Percentiles rank a stretch among this genome's conserved stretches.
Conservation (phyloP, 2,113 vertebrate genomes). For the Grantiella picta region DNA sequence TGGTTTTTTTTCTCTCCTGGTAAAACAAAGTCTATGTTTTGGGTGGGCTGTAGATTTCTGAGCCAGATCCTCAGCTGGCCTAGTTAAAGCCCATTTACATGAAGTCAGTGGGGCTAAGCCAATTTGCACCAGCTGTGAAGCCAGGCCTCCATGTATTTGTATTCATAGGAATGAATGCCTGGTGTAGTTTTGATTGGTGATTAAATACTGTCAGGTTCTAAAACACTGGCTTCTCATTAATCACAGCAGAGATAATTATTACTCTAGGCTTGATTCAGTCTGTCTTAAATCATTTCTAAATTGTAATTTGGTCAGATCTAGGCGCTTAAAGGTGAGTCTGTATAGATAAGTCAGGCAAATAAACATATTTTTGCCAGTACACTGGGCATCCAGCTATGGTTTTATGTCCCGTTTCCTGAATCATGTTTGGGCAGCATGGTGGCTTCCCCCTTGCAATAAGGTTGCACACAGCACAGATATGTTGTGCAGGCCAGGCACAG, state of each 20-base stretch:
- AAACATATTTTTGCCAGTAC: neutral
- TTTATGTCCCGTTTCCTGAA: neutral
- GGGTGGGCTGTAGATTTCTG: neutral
- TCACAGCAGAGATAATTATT: conserved; percentile 13
- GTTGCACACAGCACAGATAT: neutral
- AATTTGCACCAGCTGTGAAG: conserved; percentile 33
- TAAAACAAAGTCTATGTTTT: neutral
- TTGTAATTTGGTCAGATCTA: neutral
- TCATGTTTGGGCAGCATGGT: neutral
- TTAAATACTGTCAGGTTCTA: neutral
- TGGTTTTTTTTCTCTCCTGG: neutral
- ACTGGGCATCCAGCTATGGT: neutral
- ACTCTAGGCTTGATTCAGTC: neutral
- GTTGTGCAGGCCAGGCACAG: neutral
- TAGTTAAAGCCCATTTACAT: neutral
- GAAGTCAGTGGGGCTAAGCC: conserved; percentile 5
- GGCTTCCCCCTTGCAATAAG: neutral
- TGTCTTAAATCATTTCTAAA: neutral
- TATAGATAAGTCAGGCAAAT: neutral
- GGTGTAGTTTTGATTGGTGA: neutral
- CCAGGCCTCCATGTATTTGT: neutral
- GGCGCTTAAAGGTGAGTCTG: neutral
- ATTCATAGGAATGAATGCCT: conserved; percentile 16
- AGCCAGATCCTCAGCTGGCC: neutral
- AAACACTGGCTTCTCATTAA: conserved; percentile 19